Evolutionary conservation across 2,797 vertebrate species (phyloP).

Genomic region (Acomys russatus): DNA sequence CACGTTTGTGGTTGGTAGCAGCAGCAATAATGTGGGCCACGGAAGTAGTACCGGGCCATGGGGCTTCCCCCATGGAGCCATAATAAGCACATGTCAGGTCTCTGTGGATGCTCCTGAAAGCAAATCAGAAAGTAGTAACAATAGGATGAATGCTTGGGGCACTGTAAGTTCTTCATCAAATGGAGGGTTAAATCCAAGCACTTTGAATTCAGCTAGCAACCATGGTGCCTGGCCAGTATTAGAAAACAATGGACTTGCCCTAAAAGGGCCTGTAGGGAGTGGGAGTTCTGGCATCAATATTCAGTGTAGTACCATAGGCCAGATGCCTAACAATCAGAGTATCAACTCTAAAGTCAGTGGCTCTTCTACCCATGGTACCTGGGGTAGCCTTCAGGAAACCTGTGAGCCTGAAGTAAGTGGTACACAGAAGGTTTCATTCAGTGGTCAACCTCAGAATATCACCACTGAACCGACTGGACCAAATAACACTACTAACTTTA

Average conservation of each 20-base stretch:
- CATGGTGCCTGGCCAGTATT: slow-evolving; percentile 96
- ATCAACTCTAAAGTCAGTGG: slow-evolving; percentile 93
- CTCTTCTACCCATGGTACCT: slow-evolving; percentile 91
- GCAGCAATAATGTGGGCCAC: slow-evolving; percentile 97
- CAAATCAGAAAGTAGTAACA: slow-evolving; percentile 92
- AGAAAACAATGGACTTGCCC: slow-evolving; percentile 94
- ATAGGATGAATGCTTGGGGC: slow-evolving; percentile 95
- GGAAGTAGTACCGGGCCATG: slow-evolving; percentile 93
- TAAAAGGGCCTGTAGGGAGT: slow-evolving; percentile 92
- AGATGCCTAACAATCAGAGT: slow-evolving; percentile 92
- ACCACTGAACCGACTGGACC: slow-evolving; percentile 99
- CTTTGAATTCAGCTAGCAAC: slow-evolving; percentile 98
- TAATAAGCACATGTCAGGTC: slow-evolving; percentile 93
- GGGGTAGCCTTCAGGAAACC: slow-evolving; percentile 95
- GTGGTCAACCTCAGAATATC: slow-evolving; percentile 96
- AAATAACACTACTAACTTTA: slow-evolving; percentile 99
- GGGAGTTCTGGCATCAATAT: slow-evolving; percentile 93
- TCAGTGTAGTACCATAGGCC: slow-evolving; percentile 95
- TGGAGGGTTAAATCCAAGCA: slow-evolving; percentile 96
- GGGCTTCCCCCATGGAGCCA: slow-evolving; percentile 90
- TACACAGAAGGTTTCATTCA: slow-evolving; percentile 97
- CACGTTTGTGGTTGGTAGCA: slow-evolving; percentile 91
- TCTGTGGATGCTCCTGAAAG: slow-evolving; percentile 92
- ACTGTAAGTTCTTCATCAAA: slow-evolving; percentile 94
- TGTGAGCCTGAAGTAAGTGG: slow-evolving; percentile 95